These are phyloP conservation scores for Athalia circularis DNA, from an alignment of 2,888 invertebrate species.

Conservation along the genomic window DNA sequence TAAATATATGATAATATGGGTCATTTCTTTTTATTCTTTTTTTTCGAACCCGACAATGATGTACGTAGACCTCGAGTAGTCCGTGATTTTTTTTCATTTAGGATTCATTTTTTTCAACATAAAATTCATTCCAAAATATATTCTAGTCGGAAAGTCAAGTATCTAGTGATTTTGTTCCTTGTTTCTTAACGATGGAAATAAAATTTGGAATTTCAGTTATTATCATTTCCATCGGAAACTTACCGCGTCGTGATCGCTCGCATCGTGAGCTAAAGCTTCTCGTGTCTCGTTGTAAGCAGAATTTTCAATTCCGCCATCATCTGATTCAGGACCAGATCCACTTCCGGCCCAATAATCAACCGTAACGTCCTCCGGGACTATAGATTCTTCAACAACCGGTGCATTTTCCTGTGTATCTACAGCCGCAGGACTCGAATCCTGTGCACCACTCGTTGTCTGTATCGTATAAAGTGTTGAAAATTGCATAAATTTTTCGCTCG, in stretches of 20 bases:
- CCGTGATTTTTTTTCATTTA: too few relatives aligned
- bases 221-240: slow-evolving; percentile 69
- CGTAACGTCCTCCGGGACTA: slow-evolving; percentile 65
- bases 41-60: too few relatives aligned
- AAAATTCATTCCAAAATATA: too few relatives aligned
- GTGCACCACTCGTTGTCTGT: slow-evolving; percentile 58
- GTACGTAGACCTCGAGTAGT: too few relatives aligned
- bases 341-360: slow-evolving; percentile 73
- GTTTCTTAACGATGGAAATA: too few relatives aligned
- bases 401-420: slow-evolving; percentile 59
- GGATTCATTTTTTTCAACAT: too few relatives aligned
- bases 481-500: too few relatives aligned
- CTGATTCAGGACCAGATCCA: slow-evolving; percentile 70
- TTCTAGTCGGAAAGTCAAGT: too few relatives aligned
- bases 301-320: slow-evolving; percentile 54
- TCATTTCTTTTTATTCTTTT: too few relatives aligned
- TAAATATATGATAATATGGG: too few relatives aligned
- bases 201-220: too few relatives aligned
- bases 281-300: slow-evolving; percentile 79
- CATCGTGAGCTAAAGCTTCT: slow-evolving; percentile 84
- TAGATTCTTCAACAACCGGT: slow-evolving; percentile 60
- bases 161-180: too few relatives aligned
- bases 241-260: slow-evolving; percentile 86
- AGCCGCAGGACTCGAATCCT: neutral
- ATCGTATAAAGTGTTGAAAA: neutral